Evolutionary conservation across 2,113 vertebrate genomes (phyloP).

Genomic region (Odontophorus gujanensis): DNA sequence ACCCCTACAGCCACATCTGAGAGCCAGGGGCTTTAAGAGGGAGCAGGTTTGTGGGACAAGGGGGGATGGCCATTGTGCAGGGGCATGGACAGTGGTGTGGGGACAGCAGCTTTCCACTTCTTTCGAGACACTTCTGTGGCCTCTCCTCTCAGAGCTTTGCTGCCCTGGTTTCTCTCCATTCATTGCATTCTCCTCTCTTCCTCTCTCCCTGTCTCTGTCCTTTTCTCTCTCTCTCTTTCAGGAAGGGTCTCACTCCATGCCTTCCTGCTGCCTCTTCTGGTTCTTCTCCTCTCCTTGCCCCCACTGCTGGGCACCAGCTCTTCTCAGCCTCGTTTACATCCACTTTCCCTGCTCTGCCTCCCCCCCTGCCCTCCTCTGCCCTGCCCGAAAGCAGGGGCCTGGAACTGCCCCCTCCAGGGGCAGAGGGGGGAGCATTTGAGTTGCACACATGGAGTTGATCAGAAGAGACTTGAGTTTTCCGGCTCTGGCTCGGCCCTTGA

Average conservation of each 20-base stretch:
- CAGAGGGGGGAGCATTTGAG: slow-evolving; percentile 72
- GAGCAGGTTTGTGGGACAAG: fast-evolving
- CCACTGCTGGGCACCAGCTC: slow-evolving; percentile 68
- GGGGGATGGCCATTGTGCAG: fast-evolving
- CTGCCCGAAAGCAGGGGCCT: slow-evolving; percentile 39
- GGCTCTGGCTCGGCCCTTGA: slow-evolving; percentile 62
- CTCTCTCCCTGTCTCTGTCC: slow-evolving; percentile 17
- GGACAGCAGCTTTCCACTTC: neutral
- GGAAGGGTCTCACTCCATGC: slow-evolving; percentile 65
- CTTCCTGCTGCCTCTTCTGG: slow-evolving; percentile 76
- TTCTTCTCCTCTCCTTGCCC: slow-evolving; percentile 71
- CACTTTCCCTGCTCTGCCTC: slow-evolving; percentile 70
- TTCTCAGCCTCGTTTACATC: slow-evolving; percentile 73
- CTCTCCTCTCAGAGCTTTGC: slow-evolving; percentile 14
- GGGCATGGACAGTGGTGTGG: fast-evolving
- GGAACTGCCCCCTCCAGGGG: slow-evolving; percentile 61
- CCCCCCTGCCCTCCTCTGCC: slow-evolving; percentile 52
- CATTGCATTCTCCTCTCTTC: slow-evolving; percentile 32
- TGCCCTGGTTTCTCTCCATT: slow-evolving; percentile 40
- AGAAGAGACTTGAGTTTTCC: slow-evolving; percentile 52
- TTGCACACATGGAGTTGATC: slow-evolving; percentile 63
- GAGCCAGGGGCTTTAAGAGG: neutral
- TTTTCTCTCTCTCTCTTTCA: slow-evolving; percentile 62
- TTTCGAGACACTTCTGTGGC: neutral
- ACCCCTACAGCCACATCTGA: neutral